Conservation (phyloP, 2,113 vertebrate species). For the Platichthys stellatus region DNA sequence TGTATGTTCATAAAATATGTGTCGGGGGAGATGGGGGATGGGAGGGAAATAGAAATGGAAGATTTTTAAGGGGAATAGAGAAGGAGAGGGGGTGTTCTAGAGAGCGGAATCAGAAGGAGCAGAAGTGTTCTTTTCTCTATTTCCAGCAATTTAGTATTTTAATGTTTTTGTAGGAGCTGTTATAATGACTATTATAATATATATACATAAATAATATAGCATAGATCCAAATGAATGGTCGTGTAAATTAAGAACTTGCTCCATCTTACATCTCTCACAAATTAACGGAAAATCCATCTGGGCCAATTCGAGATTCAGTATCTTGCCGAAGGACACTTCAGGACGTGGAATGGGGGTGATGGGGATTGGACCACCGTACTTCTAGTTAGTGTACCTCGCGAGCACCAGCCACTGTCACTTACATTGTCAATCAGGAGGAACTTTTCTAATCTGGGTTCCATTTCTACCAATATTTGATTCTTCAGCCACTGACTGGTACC, state of each 20-base stretch:
- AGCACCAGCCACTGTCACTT: too few relatives aligned
- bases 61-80: background rate
- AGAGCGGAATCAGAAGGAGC: background rate
- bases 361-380: too few relatives aligned
- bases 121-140: background rate
- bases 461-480: background rate
- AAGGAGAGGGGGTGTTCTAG: background rate
- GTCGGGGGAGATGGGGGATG: background rate
- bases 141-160: background rate
- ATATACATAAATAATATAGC: too few relatives aligned
- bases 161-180: background rate
- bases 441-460: background rate
- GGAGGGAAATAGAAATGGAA: background rate
- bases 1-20: background rate
- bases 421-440: background rate
- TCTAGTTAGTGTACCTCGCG: background rate
- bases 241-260: too few relatives aligned
- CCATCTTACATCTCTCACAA: too few relatives aligned
- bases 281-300: too few relatives aligned
- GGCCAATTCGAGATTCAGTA: too few relatives aligned
- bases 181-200: background rate
- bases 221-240: too few relatives aligned
- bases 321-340: too few relatives aligned
- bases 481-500: conserved; percentile 9
- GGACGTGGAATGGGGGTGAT: too few relatives aligned